phyloP scores from a whole-genome alignment of 2,797 vertebrate species.

The Aldrovandia affinis region DNA sequence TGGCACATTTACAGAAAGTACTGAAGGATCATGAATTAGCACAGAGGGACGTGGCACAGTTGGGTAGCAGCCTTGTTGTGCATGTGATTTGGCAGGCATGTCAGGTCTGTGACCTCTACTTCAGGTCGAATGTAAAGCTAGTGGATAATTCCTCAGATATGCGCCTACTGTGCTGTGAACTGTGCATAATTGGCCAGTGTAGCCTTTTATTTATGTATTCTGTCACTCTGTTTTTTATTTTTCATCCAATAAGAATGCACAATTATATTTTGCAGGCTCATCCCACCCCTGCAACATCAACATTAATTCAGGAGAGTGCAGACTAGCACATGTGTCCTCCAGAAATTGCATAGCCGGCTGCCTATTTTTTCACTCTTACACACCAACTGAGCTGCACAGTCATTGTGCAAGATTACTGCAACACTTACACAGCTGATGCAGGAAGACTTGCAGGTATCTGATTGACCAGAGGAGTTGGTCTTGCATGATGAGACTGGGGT shows the following conservation, averaged over 20 bases:
- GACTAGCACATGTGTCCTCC: not conserved
- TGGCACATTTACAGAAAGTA: constrained; percentile 44
- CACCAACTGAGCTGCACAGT: not conserved
- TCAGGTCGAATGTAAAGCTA: constrained; percentile 37
- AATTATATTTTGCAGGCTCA: not conserved
- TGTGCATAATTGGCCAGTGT: constrained; percentile 1
- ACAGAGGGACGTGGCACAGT: constrained; percentile 30
- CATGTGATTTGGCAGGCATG: constrained; percentile 32
- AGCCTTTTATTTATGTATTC: not conserved
- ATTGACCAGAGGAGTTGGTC: not conserved
- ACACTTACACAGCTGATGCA: not conserved
- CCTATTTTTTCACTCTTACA: not conserved
- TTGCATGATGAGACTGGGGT: not conserved
- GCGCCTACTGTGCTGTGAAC: not conserved
- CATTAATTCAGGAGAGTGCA: not conserved
- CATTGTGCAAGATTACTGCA: not conserved
- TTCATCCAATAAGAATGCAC: not conserved
- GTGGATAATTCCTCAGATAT: not conserved
- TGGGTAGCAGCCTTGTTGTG: constrained; percentile 28
- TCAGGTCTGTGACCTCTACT: constrained; percentile 41
- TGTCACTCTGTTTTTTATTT: not conserved
- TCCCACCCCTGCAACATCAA: not conserved
- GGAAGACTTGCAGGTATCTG: not conserved
- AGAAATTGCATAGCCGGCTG: not conserved
- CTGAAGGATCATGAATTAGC: constrained; percentile 39